Base-by-base conservation (phyloP, 2,797 vertebrate species). In the Poeciliopsis presidionis region DNA sequence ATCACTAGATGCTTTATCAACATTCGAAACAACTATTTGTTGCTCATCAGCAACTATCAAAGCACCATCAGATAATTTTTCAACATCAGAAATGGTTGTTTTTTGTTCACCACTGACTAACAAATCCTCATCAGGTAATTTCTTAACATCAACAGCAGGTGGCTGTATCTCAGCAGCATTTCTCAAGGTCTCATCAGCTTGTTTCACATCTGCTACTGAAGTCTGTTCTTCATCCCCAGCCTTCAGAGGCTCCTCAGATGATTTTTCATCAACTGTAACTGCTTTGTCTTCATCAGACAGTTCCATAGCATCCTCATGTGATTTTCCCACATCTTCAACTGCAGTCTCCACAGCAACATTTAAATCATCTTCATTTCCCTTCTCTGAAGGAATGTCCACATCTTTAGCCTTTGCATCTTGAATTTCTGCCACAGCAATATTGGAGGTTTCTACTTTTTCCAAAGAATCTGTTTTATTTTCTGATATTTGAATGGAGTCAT, bases 381-480 rank as follows among this genome's bases (percentile, higher is more conserved):
- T 79, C n/a, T 84, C 81, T 74, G 79, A 67, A 82, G 49, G 39
- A 46, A 25, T 49, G 63, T 72, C 43, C 20, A 78, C 76, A 25
- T n/a, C 71, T 77, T 84, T 84, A 83, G 3, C 20, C 71, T 77
- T 47, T 25, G 12, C 43, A 71, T 28, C 67, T 28, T 1, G 11
- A n/a, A 75, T 5, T 36, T 73, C 25, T 76, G 86, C 73, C 20
- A 25, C 65, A 53, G 13, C 57, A 7, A 74, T 25, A 51, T 84
- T 74, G 74, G 75, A 86, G 53, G 25, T 77, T 74, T 63, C 25
- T n/a, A 65, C 72, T 74, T 81, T 84, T 45, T 90, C 69, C 43
- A 11, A 39, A 53, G 73, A 55, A 77, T 80, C 79, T 20, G 7
- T 18, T 61, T 57, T 45, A 78, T 11, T 84, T 80, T 88, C 75